Conservation (phyloP, 2,113 vertebrate species). For the Melanocharis versteri region DNA sequence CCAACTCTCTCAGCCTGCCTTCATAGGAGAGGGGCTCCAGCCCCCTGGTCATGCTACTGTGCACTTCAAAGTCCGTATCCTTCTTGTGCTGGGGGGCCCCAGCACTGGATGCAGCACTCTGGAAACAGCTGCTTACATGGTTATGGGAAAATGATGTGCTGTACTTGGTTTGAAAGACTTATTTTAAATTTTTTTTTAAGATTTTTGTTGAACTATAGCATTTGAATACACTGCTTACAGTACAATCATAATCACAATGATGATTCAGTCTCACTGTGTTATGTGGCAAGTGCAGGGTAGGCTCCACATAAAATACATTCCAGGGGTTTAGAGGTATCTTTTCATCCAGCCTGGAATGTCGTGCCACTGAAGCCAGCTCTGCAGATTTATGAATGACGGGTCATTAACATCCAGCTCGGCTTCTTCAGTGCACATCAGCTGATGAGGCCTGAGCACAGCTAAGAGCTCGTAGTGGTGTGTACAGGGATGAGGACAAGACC, state of each 20-base stretch:
- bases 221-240: not conserved
- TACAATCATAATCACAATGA: not conserved
- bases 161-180: not conserved
- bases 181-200: not conserved
- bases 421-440: not conserved
- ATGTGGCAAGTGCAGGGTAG: not conserved
- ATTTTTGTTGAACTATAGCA: not conserved
- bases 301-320: not conserved
- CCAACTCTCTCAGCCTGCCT: rapidly evolving
- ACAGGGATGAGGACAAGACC: not conserved
- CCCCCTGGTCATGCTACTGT: not conserved
- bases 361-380: not conserved
- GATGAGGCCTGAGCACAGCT: not conserved
- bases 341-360: not conserved
- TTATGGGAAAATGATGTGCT: not conserved
- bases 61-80: too few species aligned
- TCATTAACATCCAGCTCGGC: not conserved
- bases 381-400: not conserved
- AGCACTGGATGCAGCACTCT: not conserved
- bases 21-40: not conserved
- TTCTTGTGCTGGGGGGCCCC: not conserved
- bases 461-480: not conserved
- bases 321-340: not conserved
- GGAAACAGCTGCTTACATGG: not conserved
- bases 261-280: not conserved